Evolutionary conservation across 2,888 invertebrate genomes (phyloP), one percentile per base, ranked within the genome.

Genomic region (Philhelius pedissequus): DNA sequence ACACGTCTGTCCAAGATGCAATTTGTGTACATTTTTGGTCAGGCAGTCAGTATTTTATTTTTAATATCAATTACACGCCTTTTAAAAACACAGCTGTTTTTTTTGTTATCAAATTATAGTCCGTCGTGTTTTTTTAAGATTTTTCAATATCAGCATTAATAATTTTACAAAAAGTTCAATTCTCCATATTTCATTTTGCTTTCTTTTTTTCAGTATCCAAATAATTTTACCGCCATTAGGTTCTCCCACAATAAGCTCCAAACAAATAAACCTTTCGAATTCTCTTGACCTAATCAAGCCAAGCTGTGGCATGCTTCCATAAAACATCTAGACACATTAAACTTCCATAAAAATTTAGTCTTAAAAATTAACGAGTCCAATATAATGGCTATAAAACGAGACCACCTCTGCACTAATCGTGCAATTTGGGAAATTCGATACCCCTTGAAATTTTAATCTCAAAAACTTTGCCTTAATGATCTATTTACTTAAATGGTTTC

Each of bases 381-480:
- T 20, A 15, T 25, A 18, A 64, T 30, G 62, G 30, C 27, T 27
- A 25, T 32, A 20, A 18, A 7, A 11, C 5, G 9, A 3, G 2
- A 13, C 58, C 30, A 45, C 62, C 18, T 62, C 18, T 43, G 30
- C 27, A 64, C 45, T 45, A 45, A 64, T 45, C 62, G 27, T 27
- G 40, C 40, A 60, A 64, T 30, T 64, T 30, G 9, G 8, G 40
- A 45, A 45, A 45, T 30, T 64, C 32, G 18, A 45, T 25, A 64
- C 62, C 45, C 62, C 45, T 45, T 64, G 20, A 64, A 64, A 43
- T 45, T 66, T 22, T 58, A 70, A 68, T 60, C 71, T 52, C 73
- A 68, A 82, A n/a, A 82, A 77, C 77, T 68, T 77, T 77, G 60
- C 68, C 82, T 77, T 71, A 73, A 82, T 73, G 60, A 71, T 64